Conservation (phyloP, 2,797 vertebrate species). For the Etheostoma perlongum region DNA sequence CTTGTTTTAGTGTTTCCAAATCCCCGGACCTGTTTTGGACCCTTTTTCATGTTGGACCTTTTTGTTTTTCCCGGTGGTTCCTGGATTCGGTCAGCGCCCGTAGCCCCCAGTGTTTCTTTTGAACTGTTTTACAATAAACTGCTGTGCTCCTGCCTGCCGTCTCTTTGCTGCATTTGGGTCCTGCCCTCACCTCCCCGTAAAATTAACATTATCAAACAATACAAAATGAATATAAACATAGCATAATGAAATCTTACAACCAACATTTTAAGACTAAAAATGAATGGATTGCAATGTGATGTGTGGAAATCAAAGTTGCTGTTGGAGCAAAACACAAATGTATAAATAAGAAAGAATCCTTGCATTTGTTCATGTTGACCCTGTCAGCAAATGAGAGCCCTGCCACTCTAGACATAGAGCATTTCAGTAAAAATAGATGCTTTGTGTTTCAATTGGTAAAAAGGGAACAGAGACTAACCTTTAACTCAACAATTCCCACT, state of each 20-base stretch:
- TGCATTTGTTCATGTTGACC: neutral
- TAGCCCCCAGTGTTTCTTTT: too few relatives aligned
- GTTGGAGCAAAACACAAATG: neutral
- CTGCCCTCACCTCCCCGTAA: too few relatives aligned
- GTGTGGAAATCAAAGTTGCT: neutral
- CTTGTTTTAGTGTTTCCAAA: too few relatives aligned
- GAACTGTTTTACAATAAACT: too few relatives aligned
- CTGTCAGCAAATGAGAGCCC: neutral
- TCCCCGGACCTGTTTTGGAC: too few relatives aligned
- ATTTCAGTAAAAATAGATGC: conserved; percentile 55
- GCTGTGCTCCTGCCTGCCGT: too few relatives aligned
- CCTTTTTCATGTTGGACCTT: too few relatives aligned
- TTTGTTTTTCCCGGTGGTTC: too few relatives aligned
- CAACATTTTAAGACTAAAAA: neutral
- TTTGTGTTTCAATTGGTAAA: conserved; percentile 29
- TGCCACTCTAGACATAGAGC: conserved; percentile 18
- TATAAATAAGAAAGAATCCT: neutral
- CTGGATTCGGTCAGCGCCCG: too few relatives aligned
- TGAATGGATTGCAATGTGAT: neutral
- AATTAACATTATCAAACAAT: neutral
- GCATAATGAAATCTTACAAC: neutral
- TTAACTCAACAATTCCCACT: conserved; percentile 47
- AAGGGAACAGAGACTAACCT: conserved; percentile 72
- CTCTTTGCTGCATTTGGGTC: too few relatives aligned
- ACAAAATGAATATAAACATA: neutral